Base-by-base conservation (phyloP, 2,797 vertebrate species). In the Periparus ater region DNA sequence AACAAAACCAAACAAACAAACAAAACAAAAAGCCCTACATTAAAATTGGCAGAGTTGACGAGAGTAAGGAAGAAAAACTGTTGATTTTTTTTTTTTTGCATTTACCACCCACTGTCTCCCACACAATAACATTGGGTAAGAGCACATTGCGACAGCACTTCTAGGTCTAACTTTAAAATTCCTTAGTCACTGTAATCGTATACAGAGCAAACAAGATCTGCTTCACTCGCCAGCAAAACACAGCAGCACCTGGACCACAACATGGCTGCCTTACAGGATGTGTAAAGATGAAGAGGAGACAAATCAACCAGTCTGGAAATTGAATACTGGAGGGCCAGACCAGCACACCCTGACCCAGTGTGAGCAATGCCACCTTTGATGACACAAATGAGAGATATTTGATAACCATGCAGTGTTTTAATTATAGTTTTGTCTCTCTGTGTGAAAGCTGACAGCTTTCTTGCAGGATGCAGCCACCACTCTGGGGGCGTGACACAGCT, bases 401-500 rank as follows among this genome's bases (percentile, higher is more conserved):
- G n/a, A 60, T 55, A 57, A 48, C 11, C 10, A 48, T 13, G 17
- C 11, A 6, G 13, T 25, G 11, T 51, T 91, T 53, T 9, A 20
- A 5, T 40, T 10, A 45, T 6, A 36, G 34, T 20, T 88, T 65
- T 84, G 26, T 65, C 21, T 55, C 21, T 54, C 34, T 18, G 0
- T 7, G 3, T 72, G 66, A 88, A 85, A 84, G 47, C 27, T 74
- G 48, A 29, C 42, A 25, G 13, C 16, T 38, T 48, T 44, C 54
- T 58, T 38, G 36, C 27, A 54, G 36, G 32, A 51, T 62, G 27
- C 25, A 7, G 7, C 47, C 65, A 54, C 21, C 1, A 0, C 1
- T 0, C 0, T 47, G 16, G 6, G 15, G 4, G 7, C 3, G 1
- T 66, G 42, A 68, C 32, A 27, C 3, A 72, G 32, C 10, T 62